These are phyloP conservation scores for Malacosoma neustria DNA, from an alignment of 2,888 invertebrate species.

Conservation along the genomic window DNA sequence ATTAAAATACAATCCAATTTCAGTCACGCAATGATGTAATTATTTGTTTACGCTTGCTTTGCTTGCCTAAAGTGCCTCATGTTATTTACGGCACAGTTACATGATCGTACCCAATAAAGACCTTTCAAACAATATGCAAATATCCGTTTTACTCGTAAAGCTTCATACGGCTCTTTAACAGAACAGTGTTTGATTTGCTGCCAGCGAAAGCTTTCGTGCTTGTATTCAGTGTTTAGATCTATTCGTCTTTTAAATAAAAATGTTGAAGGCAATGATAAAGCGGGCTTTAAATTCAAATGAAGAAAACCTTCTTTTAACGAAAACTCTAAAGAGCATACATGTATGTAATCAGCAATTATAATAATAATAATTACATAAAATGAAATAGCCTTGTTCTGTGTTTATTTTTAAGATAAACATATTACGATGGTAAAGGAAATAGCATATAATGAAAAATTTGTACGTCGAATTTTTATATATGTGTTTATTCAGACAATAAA, in stretches of 20 bases:
- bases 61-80: conserved; percentile 47
- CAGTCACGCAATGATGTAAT: conserved; percentile 56
- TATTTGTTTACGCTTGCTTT: conserved; percentile 62
- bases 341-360: conserved; percentile 29
- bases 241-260: conserved; percentile 24
- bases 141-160: conserved; percentile 50
- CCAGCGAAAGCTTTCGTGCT: conserved; percentile 43
- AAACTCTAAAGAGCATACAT: conserved; percentile 49
- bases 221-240: conserved; percentile 24
- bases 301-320: conserved; percentile 40
- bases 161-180: conserved; percentile 33
- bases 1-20: conserved; percentile 31
- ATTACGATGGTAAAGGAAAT: too few relatives aligned
- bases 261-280: conserved; percentile 63
- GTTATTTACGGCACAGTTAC: conserved; percentile 61
- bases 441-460: too few relatives aligned
- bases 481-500: too few relatives aligned
- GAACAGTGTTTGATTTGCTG: conserved; percentile 51
- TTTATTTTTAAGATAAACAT: conserved; percentile 2
- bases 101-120: conserved; percentile 63
- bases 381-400: background rate
- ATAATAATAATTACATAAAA: conserved; percentile 2
- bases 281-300: conserved; percentile 48
- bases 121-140: conserved; percentile 61
- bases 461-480: too few relatives aligned